Conservation (phyloP, 1,140 invertebrate genomes). For the Microplitis mediator region DNA sequence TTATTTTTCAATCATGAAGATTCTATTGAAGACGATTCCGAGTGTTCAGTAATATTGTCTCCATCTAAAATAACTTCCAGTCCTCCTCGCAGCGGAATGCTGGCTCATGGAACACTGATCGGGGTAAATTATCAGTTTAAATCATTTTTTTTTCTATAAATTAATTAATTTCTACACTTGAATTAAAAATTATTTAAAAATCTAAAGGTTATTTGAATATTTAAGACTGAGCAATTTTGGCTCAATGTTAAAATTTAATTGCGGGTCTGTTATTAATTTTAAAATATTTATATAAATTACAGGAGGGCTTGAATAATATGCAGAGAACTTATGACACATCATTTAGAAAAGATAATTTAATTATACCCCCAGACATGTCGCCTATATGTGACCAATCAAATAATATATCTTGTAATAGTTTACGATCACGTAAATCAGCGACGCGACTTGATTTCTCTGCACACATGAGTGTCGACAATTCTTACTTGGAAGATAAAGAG, state of each 20-base stretch:
- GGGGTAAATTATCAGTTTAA: slow-evolving; percentile 35
- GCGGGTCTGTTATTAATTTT: neutral
- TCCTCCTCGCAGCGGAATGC: slow-evolving; percentile 53
- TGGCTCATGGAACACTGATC: slow-evolving; percentile 47
- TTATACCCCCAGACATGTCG: slow-evolving; percentile 50
- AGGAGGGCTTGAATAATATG: slow-evolving; percentile 6
- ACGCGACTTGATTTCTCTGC: slow-evolving; percentile 45
- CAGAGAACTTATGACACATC: slow-evolving; percentile 41
- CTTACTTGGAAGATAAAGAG: slow-evolving; percentile 34
- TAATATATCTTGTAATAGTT: slow-evolving; percentile 47
- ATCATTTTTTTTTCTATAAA: neutral
- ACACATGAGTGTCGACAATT: slow-evolving; percentile 49
- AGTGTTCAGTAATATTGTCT: slow-evolving; percentile 38
- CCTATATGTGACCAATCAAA: slow-evolving; percentile 43
- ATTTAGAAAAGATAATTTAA: slow-evolving; percentile 27
- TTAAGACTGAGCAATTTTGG: too few relatives aligned
- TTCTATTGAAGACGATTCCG: slow-evolving; percentile 40
- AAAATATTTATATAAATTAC: neutral
- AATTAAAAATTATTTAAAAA: too few relatives aligned
- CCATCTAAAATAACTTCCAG: slow-evolving; percentile 43
- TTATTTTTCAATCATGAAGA: slow-evolving; percentile 54
- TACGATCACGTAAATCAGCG: slow-evolving; percentile 39
- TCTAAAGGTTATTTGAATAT: too few relatives aligned
- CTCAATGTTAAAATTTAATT: too few relatives aligned
- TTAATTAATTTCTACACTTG: neutral